Percentiles rank a stretch among this genome's conserved stretches.
Conservation (phyloP, 2,888 invertebrate genomes). For the Ormyrus nitidulus region DNA sequence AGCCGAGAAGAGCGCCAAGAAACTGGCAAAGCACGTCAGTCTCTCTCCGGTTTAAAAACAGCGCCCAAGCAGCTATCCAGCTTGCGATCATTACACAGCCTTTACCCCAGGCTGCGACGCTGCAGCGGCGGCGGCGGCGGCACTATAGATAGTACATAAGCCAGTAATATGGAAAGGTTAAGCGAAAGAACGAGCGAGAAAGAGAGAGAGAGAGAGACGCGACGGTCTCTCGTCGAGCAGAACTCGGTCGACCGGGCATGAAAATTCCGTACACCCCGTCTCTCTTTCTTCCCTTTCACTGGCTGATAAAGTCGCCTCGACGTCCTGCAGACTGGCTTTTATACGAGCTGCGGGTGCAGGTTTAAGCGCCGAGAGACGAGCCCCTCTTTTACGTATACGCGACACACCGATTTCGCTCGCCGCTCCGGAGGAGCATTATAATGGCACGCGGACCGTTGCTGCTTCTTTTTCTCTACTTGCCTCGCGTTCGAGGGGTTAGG, state of each 20-base stretch:
- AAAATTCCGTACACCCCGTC: conserved; percentile 61
- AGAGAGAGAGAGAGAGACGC: not conserved
- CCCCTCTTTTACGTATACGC: not conserved
- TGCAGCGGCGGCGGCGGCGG: not conserved
- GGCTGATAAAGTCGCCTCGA: conserved; percentile 39
- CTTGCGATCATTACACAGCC: not conserved
- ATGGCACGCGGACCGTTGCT: not conserved
- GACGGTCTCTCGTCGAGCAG: not conserved
- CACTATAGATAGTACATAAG: conserved; percentile 11
- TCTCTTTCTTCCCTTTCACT: conserved; percentile 11
- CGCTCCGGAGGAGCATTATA: not conserved
- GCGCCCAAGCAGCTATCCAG: too few species aligned
- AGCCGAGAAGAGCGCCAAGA: too few species aligned
- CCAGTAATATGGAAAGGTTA: conserved; percentile 32
- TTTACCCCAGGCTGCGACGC: not conserved
- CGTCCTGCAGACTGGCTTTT: conserved; percentile 16
- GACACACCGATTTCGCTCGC: conserved; percentile 5
- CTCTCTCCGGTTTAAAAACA: too few species aligned
- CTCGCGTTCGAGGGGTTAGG: not conserved
- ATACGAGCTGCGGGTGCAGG: conserved; percentile 9
- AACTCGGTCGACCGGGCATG: conserved; percentile 65
- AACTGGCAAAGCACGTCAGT: too few species aligned
- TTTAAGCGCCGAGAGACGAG: not conserved
- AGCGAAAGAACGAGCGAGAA: not conserved
- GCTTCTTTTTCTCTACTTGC: not conserved